Base-by-base conservation (phyloP, 2,888 invertebrate genomes). In the Axea sp. region DNA sequence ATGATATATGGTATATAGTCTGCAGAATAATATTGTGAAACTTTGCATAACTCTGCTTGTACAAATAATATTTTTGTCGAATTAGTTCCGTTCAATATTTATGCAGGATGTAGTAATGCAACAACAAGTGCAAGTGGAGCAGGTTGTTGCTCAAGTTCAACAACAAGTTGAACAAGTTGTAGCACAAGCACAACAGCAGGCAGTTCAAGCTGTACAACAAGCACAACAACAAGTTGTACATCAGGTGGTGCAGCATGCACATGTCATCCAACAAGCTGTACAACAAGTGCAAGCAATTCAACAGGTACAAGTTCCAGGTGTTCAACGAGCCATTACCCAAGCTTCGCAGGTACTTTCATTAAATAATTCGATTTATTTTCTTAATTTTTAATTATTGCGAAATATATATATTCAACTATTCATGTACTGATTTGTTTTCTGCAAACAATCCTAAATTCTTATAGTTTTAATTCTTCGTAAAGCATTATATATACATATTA, bases 101-200 rank as follows among this genome's bases (percentile, higher is more conserved):
- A 24, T 84, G 64, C 84, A 86, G 31, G 83, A 82, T 2, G 86
- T 80, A 1, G 79, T 80, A 2, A 86, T 87, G 77, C 87, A 87
- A 51, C 87, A 86, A 12, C 84, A 84, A 59, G 84, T 78, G 5
- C 84, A 86, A 57, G 86, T 87, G 2, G 87, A 87, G 19, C 87
- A 87, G 12, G 87, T 87, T 0, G 86, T 87, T 0, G 87, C 86
- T 0, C 86, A 86, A 5, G 87, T 85, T 1, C 86, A 86, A 43
- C 86, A 87, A 24, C 87, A 87, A 49, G 87, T 87, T 0, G 87
- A 87, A 19, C 87, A 87, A 69, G 86, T 86, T 0, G 87, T 87
- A 0, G 86, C 86, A 0, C 87, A 87, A 22, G 87, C 84, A 2
- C 87, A 87, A 7, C 87, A 87, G 37, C 87, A 87, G 45, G 87